Evolutionary conservation across 2,113 vertebrate genomes (phyloP), one percentile per base, ranked within the genome.

Genomic region (Zosterops lateralis): DNA sequence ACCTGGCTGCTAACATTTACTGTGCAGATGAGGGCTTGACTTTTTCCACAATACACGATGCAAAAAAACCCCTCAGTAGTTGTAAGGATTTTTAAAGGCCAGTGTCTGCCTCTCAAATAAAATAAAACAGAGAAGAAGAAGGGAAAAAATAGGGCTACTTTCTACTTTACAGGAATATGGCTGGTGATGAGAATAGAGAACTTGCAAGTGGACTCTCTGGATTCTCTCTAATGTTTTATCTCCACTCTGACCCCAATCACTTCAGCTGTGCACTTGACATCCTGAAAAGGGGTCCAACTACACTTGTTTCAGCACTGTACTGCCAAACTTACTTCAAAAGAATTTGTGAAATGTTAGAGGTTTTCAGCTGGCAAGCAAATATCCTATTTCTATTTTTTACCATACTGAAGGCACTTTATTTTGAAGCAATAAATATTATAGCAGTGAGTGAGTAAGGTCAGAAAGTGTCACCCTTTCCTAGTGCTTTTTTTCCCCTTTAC

Each of bases 1-100:
- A 93, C 87, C 72, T 61, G 74, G 51, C 67, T 61, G 34, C 87
- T 93, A 94, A 74, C 93, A 85, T 95, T 92, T 85, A 87, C 79
- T 47, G 67, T 73, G 78, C 85, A 89, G 80, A 81, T 60, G 90
- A 90, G 88, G 53, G 61, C 82, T 93, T 86, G 87, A 79, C 72
- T 93, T 95, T 85, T 93, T 82, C 82, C 29, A 36, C 50, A 71
- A 70, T 36, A 92, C 36, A n/a, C 8, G 29, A 79, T 89, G 48
- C 57, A 86, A 94, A 94, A 89, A 64, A 91, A 60, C 0, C 25
- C 65, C 47, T 62, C 22, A 28, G 56, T 25, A 80, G 50, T 71
- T 77, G 31, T 76, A 85, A 80, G 42, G 56, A 86, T 90, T 91
- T 93, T 92, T 89, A 81, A 87, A 92, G 77, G 86, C 66, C 66